Base-by-base conservation (phyloP, 2,888 invertebrate species). In the Augiades crinisus region DNA sequence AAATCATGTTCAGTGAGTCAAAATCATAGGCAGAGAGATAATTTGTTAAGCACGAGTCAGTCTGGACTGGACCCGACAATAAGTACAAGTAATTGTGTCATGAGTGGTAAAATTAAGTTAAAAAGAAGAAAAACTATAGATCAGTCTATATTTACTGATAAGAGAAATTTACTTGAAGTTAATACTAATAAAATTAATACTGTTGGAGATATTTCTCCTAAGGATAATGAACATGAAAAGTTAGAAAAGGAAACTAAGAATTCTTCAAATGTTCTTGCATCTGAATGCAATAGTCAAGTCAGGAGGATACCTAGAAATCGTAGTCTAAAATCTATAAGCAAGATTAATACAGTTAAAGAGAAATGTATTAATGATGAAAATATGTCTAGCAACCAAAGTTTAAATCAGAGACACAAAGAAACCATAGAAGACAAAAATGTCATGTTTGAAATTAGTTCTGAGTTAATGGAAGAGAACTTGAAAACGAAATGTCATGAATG, bases 401-500 rank as follows among this genome's bases (percentile, higher is more conserved):
- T 2, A 1, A 17, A 2, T 6, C 14, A 41, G 3, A 8, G 6
- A 43, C 5, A 22, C 10, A 46, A 8, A 33, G 40, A 47, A 14
- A 56, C 50, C 41, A 43, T 45, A 37, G 47, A 53, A 13, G 46
- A 49, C 36, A 62, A 54, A 55, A 63, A 65, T 55, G 66, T 67
- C 5, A 74, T 78, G 76, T 81, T 76, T 61, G 65, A 71, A 64
- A 60, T 86, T 5, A 72, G 67, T 5, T 65, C 64, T 54, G 54
- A 63, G 24, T 54, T 19, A 14, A 82, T 84, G 79, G 72, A 75
- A 38, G 72, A 81, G 3, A 63, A 65, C 60, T 69, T 88, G 24
- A 68, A 38, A 60, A 64, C 59, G 31, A 72, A 77, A 57, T 63
- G 66, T 27, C 84, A 87, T 27, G 85, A 86, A 60, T 88, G 82